Base-by-base conservation (phyloP, 2,888 invertebrate genomes). In the Phyllotreta cruciferae region DNA sequence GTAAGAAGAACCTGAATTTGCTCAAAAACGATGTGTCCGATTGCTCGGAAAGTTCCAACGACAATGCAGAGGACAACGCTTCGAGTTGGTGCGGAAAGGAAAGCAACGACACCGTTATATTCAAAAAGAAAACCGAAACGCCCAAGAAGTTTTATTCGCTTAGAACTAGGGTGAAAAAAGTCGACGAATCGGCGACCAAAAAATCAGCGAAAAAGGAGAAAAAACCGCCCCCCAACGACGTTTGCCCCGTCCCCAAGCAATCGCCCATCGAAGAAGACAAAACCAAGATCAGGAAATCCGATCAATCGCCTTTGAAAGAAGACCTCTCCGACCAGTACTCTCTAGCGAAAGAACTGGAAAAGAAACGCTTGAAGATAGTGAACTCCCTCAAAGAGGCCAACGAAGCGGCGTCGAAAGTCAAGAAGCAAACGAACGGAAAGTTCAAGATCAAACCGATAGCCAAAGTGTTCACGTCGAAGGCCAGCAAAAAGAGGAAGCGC, bases 1-100 rank as follows among this genome's bases (percentile, higher is more conserved):
- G 73, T 1, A 75, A 76, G 56, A 80, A 80, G 63, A 78, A 79
- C 70, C 70, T 80, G 56, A 77, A 64, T 63, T 66, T 80, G 56
- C 67, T 79, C 41, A 66, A 60, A 36, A 53, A 58, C 9, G 50
- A 35, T 34, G n/a, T 41, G n/a, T n/a, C 56, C n/a, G 45, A 60
- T 6, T 24, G 24, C 24, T 47, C 53, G 6, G 54, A 60, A 1
- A 58, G 60, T 60, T 65, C 66, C 7, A 54, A 56, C 11, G 38
- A 45, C 1, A 50, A 56, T 34, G 37, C 41, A 36, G 58, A 57
- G 8, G 56, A 55, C 10, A 47, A 37, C 49, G 39, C 55, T 36
- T 13, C 34, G 10, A 10, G 36, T 39, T 62, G 60, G 60, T 45
- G 10, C 11, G 62, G 62, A 13, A 66, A 69, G 35, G 54, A 60